These are phyloP conservation scores for Anoplolepis gracilipes DNA, from an alignment of 1,140 invertebrate species.

Conservation along the genomic window DNA sequence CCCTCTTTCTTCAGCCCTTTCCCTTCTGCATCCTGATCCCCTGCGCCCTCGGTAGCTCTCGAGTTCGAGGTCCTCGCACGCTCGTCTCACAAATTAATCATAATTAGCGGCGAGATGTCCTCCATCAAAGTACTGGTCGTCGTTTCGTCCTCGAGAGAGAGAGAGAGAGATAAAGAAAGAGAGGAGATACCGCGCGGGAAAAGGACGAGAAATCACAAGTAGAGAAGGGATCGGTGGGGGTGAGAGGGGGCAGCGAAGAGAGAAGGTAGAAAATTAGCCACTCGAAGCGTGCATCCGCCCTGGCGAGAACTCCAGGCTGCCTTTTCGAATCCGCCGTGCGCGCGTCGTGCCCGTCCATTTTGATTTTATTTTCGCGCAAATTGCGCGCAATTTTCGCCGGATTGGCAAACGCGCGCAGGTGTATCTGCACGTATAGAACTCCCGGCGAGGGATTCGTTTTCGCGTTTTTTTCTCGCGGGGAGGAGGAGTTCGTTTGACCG, in stretches of 20 bases:
- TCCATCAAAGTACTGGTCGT: constrained; percentile 74
- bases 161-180: neutral
- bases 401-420: constrained; percentile 44
- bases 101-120: constrained; percentile 79
- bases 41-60: constrained; percentile 64
- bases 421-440: constrained; percentile 35
- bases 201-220: constrained; percentile 38
- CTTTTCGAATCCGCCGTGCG: constrained; percentile 61
- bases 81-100: constrained; percentile 78
- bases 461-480: constrained; percentile 55
- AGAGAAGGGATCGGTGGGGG: neutral
- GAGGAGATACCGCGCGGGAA: constrained; percentile 1
- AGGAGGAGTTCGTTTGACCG: constrained; percentile 30
- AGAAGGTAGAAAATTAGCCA: constrained; percentile 73
- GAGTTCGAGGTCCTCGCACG: constrained; percentile 65
- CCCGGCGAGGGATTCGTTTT: constrained; percentile 4
- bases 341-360: constrained; percentile 37
- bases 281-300: constrained; percentile 75
- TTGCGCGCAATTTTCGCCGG: constrained; percentile 69
- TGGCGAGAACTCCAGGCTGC: constrained; percentile 39
- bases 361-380: constrained; percentile 66
- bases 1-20: too few species aligned
- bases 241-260: constrained; percentile 18
- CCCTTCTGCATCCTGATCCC: constrained; percentile 26
- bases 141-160: constrained; percentile 39